These are phyloP conservation scores for Lepus townsendii DNA, from an alignment of 2,797 vertebrate species.

Conservation along the genomic window DNA sequence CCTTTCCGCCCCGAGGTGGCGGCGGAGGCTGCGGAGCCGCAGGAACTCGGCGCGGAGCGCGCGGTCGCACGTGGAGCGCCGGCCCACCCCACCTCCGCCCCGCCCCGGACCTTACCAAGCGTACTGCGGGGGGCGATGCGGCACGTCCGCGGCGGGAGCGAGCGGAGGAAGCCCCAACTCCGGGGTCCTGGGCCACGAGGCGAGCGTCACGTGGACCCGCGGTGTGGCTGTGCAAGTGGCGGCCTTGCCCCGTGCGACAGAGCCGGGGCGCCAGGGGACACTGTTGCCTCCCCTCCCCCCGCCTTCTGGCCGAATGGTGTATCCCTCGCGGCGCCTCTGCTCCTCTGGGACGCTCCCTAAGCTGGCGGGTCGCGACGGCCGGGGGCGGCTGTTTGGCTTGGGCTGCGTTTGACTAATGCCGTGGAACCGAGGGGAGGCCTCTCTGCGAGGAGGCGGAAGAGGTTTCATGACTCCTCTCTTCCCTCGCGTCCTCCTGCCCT, in stretches of 20 bases:
- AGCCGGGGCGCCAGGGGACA: neutral
- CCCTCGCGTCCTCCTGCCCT: slow-evolving; percentile 4
- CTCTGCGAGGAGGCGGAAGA: slow-evolving; percentile 8
- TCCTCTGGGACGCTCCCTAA: neutral
- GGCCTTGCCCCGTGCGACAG: neutral
- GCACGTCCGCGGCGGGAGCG: too few relatives aligned
- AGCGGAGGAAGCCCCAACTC: too few relatives aligned
- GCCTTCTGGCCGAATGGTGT: neutral
- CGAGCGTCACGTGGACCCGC: rapidly evolving
- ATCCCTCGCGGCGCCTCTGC: neutral
- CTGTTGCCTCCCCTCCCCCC: neutral
- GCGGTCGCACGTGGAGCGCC: slow-evolving; percentile 66
- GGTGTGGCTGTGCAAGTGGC: neutral
- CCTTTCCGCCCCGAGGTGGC: neutral
- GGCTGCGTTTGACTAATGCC: neutral
- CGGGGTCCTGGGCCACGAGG: too few relatives aligned
- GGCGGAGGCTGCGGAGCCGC: rapidly evolving
- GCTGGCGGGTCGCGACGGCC: rapidly evolving
- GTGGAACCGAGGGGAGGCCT: neutral
- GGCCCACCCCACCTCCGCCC: neutral
- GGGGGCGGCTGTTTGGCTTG: slow-evolving; percentile 19
- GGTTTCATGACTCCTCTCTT: slow-evolving; percentile 42
- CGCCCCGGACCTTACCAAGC: slow-evolving; percentile 71
- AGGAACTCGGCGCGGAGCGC: rapidly evolving
- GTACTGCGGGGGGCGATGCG: neutral